Evolutionary conservation across 1,140 invertebrate genomes (phyloP).

Genomic region (Platyscapa corneri): DNA sequence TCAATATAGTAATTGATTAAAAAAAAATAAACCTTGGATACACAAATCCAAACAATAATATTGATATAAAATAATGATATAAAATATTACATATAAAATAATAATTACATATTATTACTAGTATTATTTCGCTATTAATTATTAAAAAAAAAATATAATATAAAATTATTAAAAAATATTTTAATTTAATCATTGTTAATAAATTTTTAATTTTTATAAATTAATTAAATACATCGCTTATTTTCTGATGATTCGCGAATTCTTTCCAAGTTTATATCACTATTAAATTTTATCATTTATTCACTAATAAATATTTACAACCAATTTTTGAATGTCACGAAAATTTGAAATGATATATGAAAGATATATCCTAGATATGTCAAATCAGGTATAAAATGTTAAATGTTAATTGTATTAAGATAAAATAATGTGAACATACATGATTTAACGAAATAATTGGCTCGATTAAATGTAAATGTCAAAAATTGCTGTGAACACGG

Average conservation of each 20-base stretch:
- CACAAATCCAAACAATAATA: too few species aligned
- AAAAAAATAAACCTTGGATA: too few species aligned
- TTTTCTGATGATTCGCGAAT: background rate
- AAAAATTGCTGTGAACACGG: too few species aligned
- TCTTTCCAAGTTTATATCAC: background rate
- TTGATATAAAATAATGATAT: too few species aligned
- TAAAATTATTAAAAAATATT: too few species aligned
- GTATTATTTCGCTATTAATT: too few species aligned
- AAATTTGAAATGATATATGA: background rate
- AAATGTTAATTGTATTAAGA: slow-evolving; percentile 1
- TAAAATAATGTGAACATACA: background rate
- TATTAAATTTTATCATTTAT: background rate
- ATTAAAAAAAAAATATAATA: too few species aligned
- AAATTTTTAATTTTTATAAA: background rate
- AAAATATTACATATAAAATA: too few species aligned
- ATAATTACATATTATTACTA: too few species aligned
- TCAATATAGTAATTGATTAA: background rate
- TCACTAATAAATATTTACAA: background rate
- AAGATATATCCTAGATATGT: background rate
- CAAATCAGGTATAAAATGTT: background rate
- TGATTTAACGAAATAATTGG: background rate
- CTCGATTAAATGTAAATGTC: background rate
- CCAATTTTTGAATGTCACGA: background rate
- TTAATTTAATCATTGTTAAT: too few species aligned
- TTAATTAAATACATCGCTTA: background rate